phyloP scores from a whole-genome alignment of 2,113 vertebrate species.

The Sphyrna mokarran region DNA sequence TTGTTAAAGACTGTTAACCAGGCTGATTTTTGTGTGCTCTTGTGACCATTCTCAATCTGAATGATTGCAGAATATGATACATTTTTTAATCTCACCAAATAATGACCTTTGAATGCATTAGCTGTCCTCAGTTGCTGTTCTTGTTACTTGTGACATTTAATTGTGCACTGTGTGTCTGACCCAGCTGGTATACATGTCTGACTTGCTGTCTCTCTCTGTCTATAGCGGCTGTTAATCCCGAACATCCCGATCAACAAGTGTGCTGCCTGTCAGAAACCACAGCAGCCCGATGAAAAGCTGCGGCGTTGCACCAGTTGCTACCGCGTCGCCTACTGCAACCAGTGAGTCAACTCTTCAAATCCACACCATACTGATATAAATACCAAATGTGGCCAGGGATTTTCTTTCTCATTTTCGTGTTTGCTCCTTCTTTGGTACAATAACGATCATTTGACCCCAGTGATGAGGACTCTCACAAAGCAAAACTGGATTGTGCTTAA shows the following conservation, averaged over 20 bases:
- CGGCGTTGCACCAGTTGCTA: slow-evolving; percentile 92
- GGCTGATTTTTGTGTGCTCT: not conserved
- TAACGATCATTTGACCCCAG: accelerated
- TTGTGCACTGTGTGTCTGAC: not conserved
- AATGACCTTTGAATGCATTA: not conserved
- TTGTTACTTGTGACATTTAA: not conserved
- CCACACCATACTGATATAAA: not conserved
- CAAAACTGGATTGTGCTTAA: not conserved
- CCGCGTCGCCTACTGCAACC: slow-evolving; percentile 94
- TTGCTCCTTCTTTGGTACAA: accelerated
- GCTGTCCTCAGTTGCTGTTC: not conserved
- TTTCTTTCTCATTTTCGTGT: not conserved
- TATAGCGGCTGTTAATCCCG: slow-evolving; percentile 84
- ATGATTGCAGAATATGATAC: not conserved
- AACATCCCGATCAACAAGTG: slow-evolving; percentile 83
- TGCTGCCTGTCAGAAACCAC: slow-evolving; percentile 86
- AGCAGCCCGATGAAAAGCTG: slow-evolving; percentile 83
- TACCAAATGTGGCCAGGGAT: too few species aligned
- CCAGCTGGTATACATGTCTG: not conserved
- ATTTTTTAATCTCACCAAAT: not conserved
- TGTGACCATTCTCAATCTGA: not conserved
- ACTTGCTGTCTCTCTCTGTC: slow-evolving; percentile 33
- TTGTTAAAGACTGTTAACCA: not conserved
- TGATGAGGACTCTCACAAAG: not conserved
- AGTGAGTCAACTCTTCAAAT: slow-evolving; percentile 64